phyloP scores from a whole-genome alignment of 2,797 vertebrate species.

The Bradypus variegatus region DNA sequence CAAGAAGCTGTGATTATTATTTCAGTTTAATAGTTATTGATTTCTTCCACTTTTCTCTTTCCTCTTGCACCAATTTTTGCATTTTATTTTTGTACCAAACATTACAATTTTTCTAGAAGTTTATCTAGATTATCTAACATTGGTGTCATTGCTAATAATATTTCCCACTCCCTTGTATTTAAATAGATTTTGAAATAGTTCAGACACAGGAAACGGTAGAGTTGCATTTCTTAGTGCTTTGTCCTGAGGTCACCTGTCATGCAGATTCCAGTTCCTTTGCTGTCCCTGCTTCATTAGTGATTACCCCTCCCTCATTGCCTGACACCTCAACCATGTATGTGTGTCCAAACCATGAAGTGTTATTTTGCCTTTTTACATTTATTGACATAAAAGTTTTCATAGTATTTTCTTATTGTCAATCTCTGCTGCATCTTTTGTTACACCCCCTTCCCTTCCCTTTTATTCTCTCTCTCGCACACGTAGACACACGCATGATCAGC shows the following conservation, averaged over 20 bases:
- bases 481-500: neutral
- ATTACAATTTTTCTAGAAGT: neutral
- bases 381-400: neutral
- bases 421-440: neutral
- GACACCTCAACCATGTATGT: neutral
- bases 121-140: neutral
- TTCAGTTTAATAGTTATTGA: neutral
- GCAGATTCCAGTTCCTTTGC: neutral
- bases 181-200: neutral
- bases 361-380: neutral
- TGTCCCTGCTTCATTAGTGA: neutral
- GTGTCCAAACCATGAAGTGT: neutral
- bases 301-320: neutral
- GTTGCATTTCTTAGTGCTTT: rapidly evolving
- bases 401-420: neutral
- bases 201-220: rapidly evolving
- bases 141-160: neutral
- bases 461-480: neutral
- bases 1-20: neutral
- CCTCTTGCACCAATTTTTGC: neutral
- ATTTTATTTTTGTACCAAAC: neutral
- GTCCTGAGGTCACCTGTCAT: too few species aligned
- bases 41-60: neutral
- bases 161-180: neutral
- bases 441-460: neutral